Percentiles rank a stretch among this genome's conserved stretches.
Conservation (phyloP, 2,888 invertebrate genomes). For the Dexiosoma caninum region DNA sequence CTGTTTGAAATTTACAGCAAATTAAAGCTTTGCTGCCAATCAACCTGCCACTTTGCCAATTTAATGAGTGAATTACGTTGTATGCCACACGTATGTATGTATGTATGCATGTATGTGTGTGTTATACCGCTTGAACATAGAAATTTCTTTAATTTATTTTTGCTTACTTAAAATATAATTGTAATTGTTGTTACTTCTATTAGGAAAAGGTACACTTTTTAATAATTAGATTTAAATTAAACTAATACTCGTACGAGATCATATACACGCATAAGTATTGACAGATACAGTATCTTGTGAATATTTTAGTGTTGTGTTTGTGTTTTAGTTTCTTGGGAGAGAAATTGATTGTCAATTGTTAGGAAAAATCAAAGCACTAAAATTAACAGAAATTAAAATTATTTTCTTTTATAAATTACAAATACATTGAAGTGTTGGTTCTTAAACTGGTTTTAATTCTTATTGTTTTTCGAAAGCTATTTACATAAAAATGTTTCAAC, state of each 20-base stretch:
- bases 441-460: constrained; percentile 13
- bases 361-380: constrained; percentile 32
- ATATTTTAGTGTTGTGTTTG: neutral
- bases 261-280: neutral
- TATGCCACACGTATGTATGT: too few relatives aligned
- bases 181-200: constrained; percentile 9
- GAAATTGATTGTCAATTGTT: constrained; percentile 60
- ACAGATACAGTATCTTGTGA: neutral
- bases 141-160: neutral
- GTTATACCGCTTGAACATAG: neutral
- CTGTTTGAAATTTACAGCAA: too few relatives aligned
- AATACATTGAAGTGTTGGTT: constrained; percentile 2
- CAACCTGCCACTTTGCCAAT: neutral
- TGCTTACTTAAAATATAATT: neutral
- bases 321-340: constrained; percentile 29
- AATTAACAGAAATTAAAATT: constrained; percentile 18
- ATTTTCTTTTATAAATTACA: constrained; percentile 4
- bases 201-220: constrained; percentile 39
- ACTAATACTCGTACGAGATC: neutral
- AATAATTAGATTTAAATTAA: neutral
- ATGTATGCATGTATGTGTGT: too few relatives aligned
- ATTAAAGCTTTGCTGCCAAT: neutral
- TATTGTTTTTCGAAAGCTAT: constrained; percentile 36
- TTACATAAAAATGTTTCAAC: constrained; percentile 55
- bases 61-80: too few relatives aligned